These are phyloP conservation scores for Hemicentrotus pulcherrimus DNA, from an alignment of 35 echinoderm and acorn worm genomes.

Conservation along the genomic window DNA sequence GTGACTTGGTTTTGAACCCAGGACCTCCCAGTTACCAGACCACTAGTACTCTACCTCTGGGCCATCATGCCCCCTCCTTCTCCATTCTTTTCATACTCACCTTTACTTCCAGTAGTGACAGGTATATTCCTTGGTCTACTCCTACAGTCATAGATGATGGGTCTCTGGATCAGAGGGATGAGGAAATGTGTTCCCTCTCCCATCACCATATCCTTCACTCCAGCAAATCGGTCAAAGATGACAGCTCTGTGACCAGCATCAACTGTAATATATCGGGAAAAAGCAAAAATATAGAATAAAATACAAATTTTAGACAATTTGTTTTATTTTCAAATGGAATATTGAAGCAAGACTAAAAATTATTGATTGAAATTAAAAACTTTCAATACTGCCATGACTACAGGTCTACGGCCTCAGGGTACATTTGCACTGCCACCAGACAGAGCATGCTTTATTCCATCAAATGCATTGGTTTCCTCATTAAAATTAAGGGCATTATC, in stretches of 20 bases:
- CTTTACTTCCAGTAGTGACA: constrained; percentile 88
- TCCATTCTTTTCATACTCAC: constrained; percentile 27
- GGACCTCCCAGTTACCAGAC: too few relatives aligned
- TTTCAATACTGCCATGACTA: too few relatives aligned
- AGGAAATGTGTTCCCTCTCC: constrained; percentile 97
- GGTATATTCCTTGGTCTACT: constrained; percentile 87
- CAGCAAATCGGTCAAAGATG: constrained; percentile 94
- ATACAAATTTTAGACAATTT: neutral
- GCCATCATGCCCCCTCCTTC: too few relatives aligned
- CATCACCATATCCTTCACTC: constrained; percentile 78
- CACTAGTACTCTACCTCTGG: too few relatives aligned
- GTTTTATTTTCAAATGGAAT: neutral
- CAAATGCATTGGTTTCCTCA: too few relatives aligned
- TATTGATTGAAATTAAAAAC: too few relatives aligned
- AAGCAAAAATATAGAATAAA: neutral
- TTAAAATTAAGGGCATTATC: too few relatives aligned
- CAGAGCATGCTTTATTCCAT: too few relatives aligned
- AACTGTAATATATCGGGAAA: constrained; percentile 49
- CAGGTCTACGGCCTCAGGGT: too few relatives aligned
- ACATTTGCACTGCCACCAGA: too few relatives aligned
- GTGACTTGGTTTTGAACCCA: too few relatives aligned
- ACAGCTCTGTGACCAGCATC: constrained; percentile 91
- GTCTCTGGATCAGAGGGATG: constrained; percentile 89
- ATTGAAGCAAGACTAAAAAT: neutral
- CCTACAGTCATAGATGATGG: constrained; percentile 93